A percentile compares a stretch with the other conserved stretches of the same genome.
Evolutionary conservation across 2,888 invertebrate species (phyloP).

Genomic region (Phengaris alcon): DNA sequence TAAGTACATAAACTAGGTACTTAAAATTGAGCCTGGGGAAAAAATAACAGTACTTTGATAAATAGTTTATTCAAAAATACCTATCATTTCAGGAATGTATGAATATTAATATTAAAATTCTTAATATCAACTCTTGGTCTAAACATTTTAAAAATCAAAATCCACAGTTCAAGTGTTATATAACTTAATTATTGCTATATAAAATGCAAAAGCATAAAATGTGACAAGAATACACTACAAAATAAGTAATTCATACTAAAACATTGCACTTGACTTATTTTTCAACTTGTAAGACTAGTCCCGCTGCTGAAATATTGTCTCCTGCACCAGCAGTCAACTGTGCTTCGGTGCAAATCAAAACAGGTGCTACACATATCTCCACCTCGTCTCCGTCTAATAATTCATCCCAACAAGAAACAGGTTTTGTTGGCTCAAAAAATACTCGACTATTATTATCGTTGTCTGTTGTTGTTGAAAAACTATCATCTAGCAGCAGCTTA

Average conservation of each 20-base stretch:
- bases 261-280: slow-evolving; percentile 46
- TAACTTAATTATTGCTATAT: slow-evolving; percentile 5
- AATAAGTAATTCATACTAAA: slow-evolving; percentile 6
- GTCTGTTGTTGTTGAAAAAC: slow-evolving; percentile 86
- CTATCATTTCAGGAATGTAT: slow-evolving; percentile 33
- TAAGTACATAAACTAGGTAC: not conserved
- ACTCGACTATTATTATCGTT: slow-evolving; percentile 77
- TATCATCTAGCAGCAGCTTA: slow-evolving; percentile 87
- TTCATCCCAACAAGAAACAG: slow-evolving; percentile 91
- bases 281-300: slow-evolving; percentile 84
- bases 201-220: slow-evolving; percentile 17
- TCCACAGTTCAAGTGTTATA: not conserved
- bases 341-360: slow-evolving; percentile 89
- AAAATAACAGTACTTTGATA: not conserved
- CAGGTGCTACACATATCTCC: slow-evolving; percentile 90
- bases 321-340: slow-evolving; percentile 92
- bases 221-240: slow-evolving; percentile 26
- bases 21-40: not conserved
- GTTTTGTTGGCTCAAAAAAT: slow-evolving; percentile 82
- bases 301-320: slow-evolving; percentile 93
- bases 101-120: slow-evolving; percentile 27
- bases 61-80: slow-evolving; percentile 6
- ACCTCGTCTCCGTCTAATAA: slow-evolving; percentile 68
- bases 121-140: slow-evolving; percentile 1
- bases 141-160: not conserved